Evolutionary conservation across 2,888 invertebrate genomes (phyloP), one percentile per base, ranked within the genome.

Genomic region (Dryadula phaetusa): DNA sequence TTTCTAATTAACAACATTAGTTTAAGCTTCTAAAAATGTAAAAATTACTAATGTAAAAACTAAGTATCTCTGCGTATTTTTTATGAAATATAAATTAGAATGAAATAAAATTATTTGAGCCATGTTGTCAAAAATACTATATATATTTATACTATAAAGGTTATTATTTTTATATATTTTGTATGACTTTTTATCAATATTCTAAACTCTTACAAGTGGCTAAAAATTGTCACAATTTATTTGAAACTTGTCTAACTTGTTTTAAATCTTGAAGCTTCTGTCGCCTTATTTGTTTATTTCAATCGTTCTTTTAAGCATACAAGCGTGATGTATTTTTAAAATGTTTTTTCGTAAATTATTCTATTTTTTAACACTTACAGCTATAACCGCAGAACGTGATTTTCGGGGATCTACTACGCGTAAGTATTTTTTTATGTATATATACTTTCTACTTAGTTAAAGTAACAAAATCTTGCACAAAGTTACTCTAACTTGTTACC

Each of bases 311-410:
- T 16, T 25, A n/a, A 0, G 6, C 6, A 1, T n/a, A 7, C 3
- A 37, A 0, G 14, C 14, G 14, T 7, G 3, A 54, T 37, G 12
- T 20, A 3, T 37, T 37, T 42, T 56, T 8, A 25, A 58, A 10
- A 42, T 16, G 49, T 1, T 20, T 25, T n/a, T 20, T 5, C 49
- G 40, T 20, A 37, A 20, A 32, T 28, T 40, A 25, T 25, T 47
- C 44, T 32, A 65, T 7, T 56, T 53, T 67, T 70, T 67, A 65
- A 22, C 25, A 67, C 71, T 82, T 79, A 4, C 79, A 88, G 88
- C 82, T 25, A 77, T 83, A 14, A 72, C 83, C 42, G 80, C 82
- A 0, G 85, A 82, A 72, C 71, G 77, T 40, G 84, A 83, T 67
- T 84, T 81, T 66, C 74, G 76, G 62, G 76, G 78, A 20, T 77